Evolutionary conservation across 2,888 invertebrate species (phyloP).

Genomic region (Myopa tessellatipennis): DNA sequence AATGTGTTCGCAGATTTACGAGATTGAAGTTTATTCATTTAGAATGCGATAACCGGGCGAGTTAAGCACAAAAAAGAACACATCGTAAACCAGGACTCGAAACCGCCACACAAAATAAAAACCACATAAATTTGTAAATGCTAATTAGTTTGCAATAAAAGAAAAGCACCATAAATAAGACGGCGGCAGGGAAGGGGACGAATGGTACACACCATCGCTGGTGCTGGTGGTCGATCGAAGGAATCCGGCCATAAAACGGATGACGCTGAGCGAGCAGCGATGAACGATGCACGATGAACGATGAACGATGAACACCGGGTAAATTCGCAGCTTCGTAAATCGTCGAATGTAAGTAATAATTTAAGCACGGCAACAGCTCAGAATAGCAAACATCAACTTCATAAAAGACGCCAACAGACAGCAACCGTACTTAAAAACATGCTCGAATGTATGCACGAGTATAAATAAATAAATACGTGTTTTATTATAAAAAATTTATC

Average conservation of each 20-base stretch:
- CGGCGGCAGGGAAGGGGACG: not conserved
- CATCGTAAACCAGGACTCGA: too few relatives aligned
- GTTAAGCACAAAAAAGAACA: too few relatives aligned
- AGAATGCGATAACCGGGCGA: not conserved
- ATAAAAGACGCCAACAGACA: too few relatives aligned
- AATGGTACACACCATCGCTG: too few relatives aligned
- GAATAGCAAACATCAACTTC: too few relatives aligned
- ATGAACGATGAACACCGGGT: too few relatives aligned
- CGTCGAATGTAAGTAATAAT: too few relatives aligned
- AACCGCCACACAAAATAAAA: not conserved
- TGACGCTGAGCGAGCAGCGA: not conserved
- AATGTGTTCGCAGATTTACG: not conserved
- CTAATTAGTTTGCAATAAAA: too few relatives aligned
- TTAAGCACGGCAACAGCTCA: too few relatives aligned
- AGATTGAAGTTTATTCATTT: not conserved
- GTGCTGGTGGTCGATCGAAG: not conserved
- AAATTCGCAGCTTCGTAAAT: too few relatives aligned
- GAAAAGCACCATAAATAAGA: not conserved
- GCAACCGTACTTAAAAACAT: too few relatives aligned
- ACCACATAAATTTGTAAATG: not conserved
- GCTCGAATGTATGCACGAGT: not conserved
- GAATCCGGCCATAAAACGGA: not conserved
- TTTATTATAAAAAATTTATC: constrained; percentile 14
- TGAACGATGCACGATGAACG: not conserved
- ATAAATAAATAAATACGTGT: not conserved